Conservation (phyloP, 2,888 invertebrate genomes). For the Ypsolopha scabrella region DNA sequence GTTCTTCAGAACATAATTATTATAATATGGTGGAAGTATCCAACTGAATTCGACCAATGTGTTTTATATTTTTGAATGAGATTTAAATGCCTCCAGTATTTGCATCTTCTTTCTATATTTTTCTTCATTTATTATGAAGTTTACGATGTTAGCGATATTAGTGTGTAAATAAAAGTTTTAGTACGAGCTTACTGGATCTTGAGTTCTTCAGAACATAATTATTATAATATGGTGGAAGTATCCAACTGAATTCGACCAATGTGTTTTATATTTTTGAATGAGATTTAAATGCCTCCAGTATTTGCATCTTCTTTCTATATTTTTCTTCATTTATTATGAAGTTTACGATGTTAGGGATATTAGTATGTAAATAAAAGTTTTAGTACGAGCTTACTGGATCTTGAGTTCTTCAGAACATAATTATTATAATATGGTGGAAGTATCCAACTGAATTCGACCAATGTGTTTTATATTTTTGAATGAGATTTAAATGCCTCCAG, state of each 20-base stretch:
- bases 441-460: slow-evolving; percentile 10
- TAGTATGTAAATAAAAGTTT: no score
- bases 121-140: no score
- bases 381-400: no score
- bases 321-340: no score
- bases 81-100: slow-evolving; percentile 16
- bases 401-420: slow-evolving; percentile 4
- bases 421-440: slow-evolving; percentile 10
- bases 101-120: no score
- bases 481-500: slow-evolving; percentile 14
- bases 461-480: slow-evolving; percentile 6
- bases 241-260: slow-evolving; percentile 10
- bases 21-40: slow-evolving; percentile 9
- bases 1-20: slow-evolving; percentile 11
- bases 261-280: slow-evolving; percentile 4
- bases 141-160: no score
- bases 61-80: slow-evolving; percentile 2
- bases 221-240: slow-evolving; percentile 9
- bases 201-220: slow-evolving; percentile 8
- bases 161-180: no score
- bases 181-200: no score
- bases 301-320: not conserved
- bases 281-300: slow-evolving; percentile 15
- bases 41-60: slow-evolving; percentile 9
- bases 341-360: no score